Evolutionary conservation across 1,140 invertebrate genomes (phyloP), one percentile per base, ranked within the genome.

Genomic region (Centruroides sculpturatus): DNA sequence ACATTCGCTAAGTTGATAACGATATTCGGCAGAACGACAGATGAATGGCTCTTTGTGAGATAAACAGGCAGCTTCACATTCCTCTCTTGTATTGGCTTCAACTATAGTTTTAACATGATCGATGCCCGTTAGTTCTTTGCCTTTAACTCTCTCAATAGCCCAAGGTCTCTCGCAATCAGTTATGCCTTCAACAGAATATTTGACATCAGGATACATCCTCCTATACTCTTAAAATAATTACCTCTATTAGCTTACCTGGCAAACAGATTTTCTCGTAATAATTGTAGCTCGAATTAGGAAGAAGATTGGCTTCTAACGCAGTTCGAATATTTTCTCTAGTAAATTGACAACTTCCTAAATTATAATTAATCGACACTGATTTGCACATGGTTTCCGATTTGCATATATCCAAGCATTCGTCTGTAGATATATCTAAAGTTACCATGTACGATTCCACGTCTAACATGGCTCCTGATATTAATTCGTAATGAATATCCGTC

Each of bases 11-110:
- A 85, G 88, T 60, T 82, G 82, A 72, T 88, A 87, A 71, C 86
- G 85, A 76, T 86, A 94, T 76, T 90, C 91, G 64, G 87, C 86
- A 60, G 90, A 92, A 78, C 89, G 86, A 82, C 90, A 93, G 63
- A 82, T 79, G 74, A 92, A 92, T 41, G 41, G 41, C 71, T 90
- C 86, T 66, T 82, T 82, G 74, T 92, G 87, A 56, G 85, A 85
- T 35, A 92, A 79, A 69, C 89, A 94, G 62, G 89, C 77, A 74
- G 90, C 86, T 59, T 90, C 79, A 73, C 90, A 94, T 75, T 89
- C 87, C 68, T 87, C 85, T 69, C 89, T 79, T 9, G 66, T 81
- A 49, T 85, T 84, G 0, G 60, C 66, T 23, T 67, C 65, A 3
- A 66, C 64, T 10, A 61, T n/a, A 34, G 60, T 46, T 35, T 85